Evolutionary conservation across 2,797 vertebrate species (phyloP), one percentile per base, ranked within the genome.

Genomic region (Amazonetta brasiliensis): DNA sequence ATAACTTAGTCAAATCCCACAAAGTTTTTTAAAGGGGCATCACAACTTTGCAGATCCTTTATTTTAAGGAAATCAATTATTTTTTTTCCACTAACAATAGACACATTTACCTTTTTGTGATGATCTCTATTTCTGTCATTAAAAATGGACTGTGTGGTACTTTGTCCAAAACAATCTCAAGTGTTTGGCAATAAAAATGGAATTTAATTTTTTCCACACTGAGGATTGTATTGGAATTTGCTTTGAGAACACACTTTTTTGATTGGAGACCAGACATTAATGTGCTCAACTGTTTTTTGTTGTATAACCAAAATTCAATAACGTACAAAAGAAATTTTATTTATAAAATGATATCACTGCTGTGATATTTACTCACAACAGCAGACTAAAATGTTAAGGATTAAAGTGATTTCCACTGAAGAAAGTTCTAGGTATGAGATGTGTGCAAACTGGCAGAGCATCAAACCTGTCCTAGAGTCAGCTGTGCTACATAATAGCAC

Each of bases 151-250:
- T 35, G 52, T 92, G 77, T 63, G 79, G 68, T 86, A 80, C 71
- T 94, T 96, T 93, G 94, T 95, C 96, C 94, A 97, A 97, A 97
- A 97, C 86, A 96, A 96, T 96, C 95, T 92, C 87, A 84, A 97
- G 91, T 90, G 88, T 95, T 97, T 97, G 96, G 97, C 97, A 97
- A 96, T 78, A 92, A 84, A 85, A 95, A 39, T 22, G 54, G 68
- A 94, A 94, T 73, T 92, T 87, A 88, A 88, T 97, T 97, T 97
- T 98, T 97, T 97, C 96, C 97, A 96, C 82, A 85, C 87, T 84
- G 63, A 96, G 96, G 93, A 97, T 54, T 75, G 76, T 90, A 90
- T 94, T 95, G 96, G 97, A 96, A 93, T 86, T 92, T 87, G 83
- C 90, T 93, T 94, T 92, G 90, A 91, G 96, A 93, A 96, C 84